phyloP scores from a whole-genome alignment of 1,140 invertebrate species.

The Pogonomyrmex californicus region DNA sequence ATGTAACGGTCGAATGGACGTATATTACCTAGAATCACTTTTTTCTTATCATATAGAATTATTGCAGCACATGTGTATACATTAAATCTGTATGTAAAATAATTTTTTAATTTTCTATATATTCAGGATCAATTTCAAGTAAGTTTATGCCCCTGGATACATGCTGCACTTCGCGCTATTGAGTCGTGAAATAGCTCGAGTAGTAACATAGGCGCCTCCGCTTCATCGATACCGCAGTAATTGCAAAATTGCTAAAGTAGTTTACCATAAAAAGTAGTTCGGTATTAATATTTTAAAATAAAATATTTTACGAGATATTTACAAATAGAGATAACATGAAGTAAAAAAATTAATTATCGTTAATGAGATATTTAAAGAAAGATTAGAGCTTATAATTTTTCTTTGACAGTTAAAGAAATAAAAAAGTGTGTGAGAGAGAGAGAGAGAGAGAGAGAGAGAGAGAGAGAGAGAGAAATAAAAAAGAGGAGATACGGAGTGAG shows the following conservation, averaged over 20 bases:
- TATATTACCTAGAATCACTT: neutral
- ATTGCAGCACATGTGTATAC: neutral
- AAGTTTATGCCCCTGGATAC: conserved; percentile 23
- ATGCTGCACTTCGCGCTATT: conserved; percentile 16
- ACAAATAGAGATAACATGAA: neutral
- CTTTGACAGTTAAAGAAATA: neutral
- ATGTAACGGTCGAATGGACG: neutral
- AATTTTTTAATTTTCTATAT: neutral
- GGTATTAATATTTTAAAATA: neutral
- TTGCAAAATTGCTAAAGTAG: neutral
- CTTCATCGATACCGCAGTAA: neutral
- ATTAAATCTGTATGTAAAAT: neutral
- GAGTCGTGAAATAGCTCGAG: conserved; percentile 46
- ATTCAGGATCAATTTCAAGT: neutral
- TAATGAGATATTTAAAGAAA: neutral
- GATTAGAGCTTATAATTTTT: neutral
- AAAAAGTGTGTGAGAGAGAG: neutral
- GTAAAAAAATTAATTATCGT: neutral
- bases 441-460: neutral
- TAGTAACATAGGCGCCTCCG: neutral
- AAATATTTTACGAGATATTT: neutral
- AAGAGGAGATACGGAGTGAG: neutral
- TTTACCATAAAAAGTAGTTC: neutral
- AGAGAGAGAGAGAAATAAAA: neutral
- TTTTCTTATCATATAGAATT: neutral